phyloP scores from a whole-genome alignment of 2,888 invertebrate species.

The Oeneis ivallda region DNA sequence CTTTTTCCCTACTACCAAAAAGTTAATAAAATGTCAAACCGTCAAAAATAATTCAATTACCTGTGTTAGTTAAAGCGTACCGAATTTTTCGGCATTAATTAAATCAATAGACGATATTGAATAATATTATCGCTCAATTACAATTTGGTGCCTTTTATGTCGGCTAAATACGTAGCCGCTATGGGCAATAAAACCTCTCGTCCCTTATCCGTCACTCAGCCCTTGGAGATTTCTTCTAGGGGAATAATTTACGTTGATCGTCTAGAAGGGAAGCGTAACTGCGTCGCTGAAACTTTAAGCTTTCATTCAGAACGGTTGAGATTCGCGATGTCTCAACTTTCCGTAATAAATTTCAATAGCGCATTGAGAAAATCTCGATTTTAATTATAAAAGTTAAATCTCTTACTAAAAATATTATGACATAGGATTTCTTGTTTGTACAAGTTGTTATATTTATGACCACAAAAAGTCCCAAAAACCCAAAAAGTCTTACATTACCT shows the following conservation, averaged over 20 bases:
- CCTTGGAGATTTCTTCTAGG: conserved; percentile 79
- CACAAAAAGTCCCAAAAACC: no score
- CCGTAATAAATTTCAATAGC: conserved; percentile 75
- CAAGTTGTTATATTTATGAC: not conserved
- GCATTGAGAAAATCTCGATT: conserved; percentile 56
- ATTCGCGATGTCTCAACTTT: conserved; percentile 75
- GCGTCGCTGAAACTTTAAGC: conserved; percentile 81
- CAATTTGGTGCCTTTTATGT: conserved; percentile 76
- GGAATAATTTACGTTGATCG: conserved; percentile 82
- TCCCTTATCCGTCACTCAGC: conserved; percentile 80
- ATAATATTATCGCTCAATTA: conserved; percentile 78
- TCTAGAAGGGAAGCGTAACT: conserved; percentile 76
- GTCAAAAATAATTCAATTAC: conserved; percentile 23
- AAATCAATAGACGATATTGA: conserved; percentile 67
- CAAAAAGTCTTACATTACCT: no score
- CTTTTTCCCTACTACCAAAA: not conserved
- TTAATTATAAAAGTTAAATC: conserved; percentile 48
- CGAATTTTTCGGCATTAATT: conserved; percentile 45
- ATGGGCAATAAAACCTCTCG: conserved; percentile 76
- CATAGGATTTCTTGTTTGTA: conserved; percentile 22
- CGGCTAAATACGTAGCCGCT: conserved; percentile 67
- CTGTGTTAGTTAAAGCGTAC: not conserved
- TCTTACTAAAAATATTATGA: conserved; percentile 24
- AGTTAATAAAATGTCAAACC: not conserved
- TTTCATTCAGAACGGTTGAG: conserved; percentile 75